Percentiles rank a stretch among this genome's conserved stretches.
phyloP scores from a whole-genome alignment of 1,140 invertebrate species.

The Lasaia peninsularis region DNA sequence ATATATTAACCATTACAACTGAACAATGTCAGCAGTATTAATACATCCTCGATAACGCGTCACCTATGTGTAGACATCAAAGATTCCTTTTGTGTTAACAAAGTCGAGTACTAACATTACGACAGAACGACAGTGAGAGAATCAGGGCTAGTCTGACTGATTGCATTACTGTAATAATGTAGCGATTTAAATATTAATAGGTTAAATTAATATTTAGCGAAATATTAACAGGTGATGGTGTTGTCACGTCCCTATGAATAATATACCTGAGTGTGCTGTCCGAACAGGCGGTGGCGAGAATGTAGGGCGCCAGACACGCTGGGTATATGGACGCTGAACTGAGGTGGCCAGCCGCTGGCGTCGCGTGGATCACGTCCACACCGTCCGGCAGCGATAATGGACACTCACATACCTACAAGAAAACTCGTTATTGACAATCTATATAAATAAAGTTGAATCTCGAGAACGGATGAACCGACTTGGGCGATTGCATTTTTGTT shows the following conservation, averaged over 20 bases:
- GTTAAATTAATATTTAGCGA: too few relatives aligned
- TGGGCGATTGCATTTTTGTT: too few relatives aligned
- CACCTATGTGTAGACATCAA: too few relatives aligned
- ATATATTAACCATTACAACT: neutral
- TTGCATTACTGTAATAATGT: too few relatives aligned
- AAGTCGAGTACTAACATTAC: too few relatives aligned
- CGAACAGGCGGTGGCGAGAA: conserved; percentile 94
- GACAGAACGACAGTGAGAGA: too few relatives aligned
- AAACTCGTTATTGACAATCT: neutral
- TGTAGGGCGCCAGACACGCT: conserved; percentile 97
- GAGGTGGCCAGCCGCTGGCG: conserved; percentile 95
- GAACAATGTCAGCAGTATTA: neutral
- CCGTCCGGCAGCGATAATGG: conserved; percentile 91
- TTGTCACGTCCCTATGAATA: neutral
- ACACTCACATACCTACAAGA: conserved; percentile 83
- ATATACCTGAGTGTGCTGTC: conserved; percentile 83
- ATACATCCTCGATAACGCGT: too few relatives aligned
- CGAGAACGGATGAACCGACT: too few relatives aligned
- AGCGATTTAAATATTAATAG: too few relatives aligned
- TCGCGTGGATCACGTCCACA: conserved; percentile 94
- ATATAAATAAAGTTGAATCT: too few relatives aligned
- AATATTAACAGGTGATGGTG: neutral
- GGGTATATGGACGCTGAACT: conserved; percentile 99
- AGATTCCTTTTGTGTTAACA: too few relatives aligned
- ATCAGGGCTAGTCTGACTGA: too few relatives aligned